Evolutionary conservation across 2,113 vertebrate genomes (phyloP), one percentile per base, ranked within the genome.

Genomic region (Rostratula benghalensis): DNA sequence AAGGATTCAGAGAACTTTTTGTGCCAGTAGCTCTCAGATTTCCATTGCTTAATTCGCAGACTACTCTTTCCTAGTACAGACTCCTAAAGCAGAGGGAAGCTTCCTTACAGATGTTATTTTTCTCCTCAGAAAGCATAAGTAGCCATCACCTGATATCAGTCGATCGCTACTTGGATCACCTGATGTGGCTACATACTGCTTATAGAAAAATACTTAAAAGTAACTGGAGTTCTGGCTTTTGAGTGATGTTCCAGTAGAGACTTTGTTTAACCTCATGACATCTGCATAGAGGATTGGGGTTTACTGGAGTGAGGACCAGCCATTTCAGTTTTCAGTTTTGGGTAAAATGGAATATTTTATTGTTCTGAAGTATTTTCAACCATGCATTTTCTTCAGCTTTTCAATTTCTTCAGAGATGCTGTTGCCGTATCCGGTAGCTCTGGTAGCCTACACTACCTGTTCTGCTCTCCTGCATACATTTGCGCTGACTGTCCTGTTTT

Each of bases 241-340:
- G 54, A 45, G 33, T 33, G 53, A 33, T 75, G 53, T 67, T 53
- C 37, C 45, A 45, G 18, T 23, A 45, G 20, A 73, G 41, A 35
- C 41, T 74, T 65, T 59, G 43, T 57, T 73, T 56, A 56, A 50
- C 30, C 17, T 81, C 17, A 8, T 35, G 14, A 10, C 21, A 25
- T 41, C 20, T 73, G 13, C 0, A 0, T 25, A n/a, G 48, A 48
- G 30, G 17, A 21, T 2, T 48, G n/a, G n/a, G 28, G 39, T 28
- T 41, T 50, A 71, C 28, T 57, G 12, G n/a, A 80, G 13, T 21
- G 30, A 64, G 59, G 57, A 88, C 16, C 28, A 39, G 63, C 31
- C n/a, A 35, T 50, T 64, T 48, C 30, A 71, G 39, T 28, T 70
- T 54, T 63, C 48, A 57, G 24, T 18, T 65, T 43, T 30, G 35